Percentiles rank a stretch among this genome's conserved stretches.
phyloP scores from a whole-genome alignment of 53 echinoderm and acorn worm genomes.

The Stichopus horrens region DNA sequence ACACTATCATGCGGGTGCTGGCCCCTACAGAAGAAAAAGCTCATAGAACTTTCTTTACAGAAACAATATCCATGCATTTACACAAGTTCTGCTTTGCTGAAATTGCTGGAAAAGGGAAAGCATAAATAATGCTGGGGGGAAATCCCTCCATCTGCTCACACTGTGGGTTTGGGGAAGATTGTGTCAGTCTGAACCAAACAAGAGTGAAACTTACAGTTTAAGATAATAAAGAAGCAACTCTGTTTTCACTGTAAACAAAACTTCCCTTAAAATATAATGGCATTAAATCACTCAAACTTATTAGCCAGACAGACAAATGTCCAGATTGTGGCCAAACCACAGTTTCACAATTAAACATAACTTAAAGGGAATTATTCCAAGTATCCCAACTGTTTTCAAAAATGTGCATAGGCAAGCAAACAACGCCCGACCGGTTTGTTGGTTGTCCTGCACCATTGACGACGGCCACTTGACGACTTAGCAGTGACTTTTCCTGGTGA shows the following conservation, averaged over 20 bases:
- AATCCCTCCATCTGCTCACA: not conserved
- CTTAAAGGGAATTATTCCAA: too few species aligned
- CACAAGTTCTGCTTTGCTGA: not conserved
- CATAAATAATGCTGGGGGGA: not conserved
- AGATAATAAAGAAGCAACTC: not conserved
- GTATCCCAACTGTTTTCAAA: too few species aligned
- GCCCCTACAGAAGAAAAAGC: not conserved
- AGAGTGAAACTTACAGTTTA: not conserved
- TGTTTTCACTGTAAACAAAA: not conserved
- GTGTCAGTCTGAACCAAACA: not conserved
- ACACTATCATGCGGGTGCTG: not conserved
- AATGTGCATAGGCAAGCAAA: too few species aligned
- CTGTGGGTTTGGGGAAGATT: not conserved
- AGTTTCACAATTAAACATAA: too few species aligned
- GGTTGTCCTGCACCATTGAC: too few species aligned
- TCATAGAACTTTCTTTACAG: not conserved
- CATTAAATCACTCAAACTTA: too few species aligned
- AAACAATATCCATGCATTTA: not conserved
- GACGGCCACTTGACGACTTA: too few species aligned
- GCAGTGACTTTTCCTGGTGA: too few species aligned
- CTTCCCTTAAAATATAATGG: not conserved
- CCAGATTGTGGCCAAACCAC: too few species aligned
- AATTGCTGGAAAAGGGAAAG: not conserved
- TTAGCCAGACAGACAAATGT: too few species aligned
- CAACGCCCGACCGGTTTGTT: too few species aligned